Evolutionary conservation across 2,113 vertebrate species (phyloP), one percentile per base, ranked within the genome.

Genomic region (Pygoscelis adeliae): DNA sequence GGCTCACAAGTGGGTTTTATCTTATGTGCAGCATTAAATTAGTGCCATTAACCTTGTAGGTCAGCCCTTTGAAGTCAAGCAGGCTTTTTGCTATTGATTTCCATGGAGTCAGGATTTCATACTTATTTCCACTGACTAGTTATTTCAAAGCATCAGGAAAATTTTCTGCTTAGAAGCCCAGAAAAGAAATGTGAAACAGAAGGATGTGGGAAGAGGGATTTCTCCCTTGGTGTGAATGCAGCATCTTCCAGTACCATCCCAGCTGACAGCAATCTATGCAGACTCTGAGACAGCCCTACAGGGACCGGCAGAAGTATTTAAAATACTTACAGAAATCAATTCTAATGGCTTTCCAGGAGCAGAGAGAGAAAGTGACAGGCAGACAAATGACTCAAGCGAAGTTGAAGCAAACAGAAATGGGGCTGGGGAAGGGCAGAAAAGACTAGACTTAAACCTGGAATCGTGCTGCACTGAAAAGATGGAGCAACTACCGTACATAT

Each of bases 41-140:
- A 89, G 86, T 89, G 69, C 76, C 63, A 84, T 95, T 95, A 95
- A 95, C 86, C 90, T 89, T 74, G 76, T 44, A 83, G 89, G 90
- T 89, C 92, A 91, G 32, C 36, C 19, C 83, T 93, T 93, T 94
- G 97, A 97, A 92, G 95, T 90, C 92, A 92, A 90, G 66, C 30
- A 78, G 80, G 11, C 38, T 63, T 96, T 95, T 95, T 93, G 80
- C 56, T 87, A 87, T 97, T 95, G 92, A 94, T 94, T 92, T 94
- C 83, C 50, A 47, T 27, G 42, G 20, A 96, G 65, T 8, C 83
- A 49, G 83, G 67, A 87, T 93, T 97, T 95, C 69, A 84, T 92
- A 90, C 90, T 95, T 93, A 63, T 97, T 93, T 93, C 62, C 63
- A 90, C n/a, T 56, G 40, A 84, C 40, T 77, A n/a, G 79, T 91